Conservation (phyloP, 2,113 vertebrate genomes). For the Hippocampus comes region DNA sequence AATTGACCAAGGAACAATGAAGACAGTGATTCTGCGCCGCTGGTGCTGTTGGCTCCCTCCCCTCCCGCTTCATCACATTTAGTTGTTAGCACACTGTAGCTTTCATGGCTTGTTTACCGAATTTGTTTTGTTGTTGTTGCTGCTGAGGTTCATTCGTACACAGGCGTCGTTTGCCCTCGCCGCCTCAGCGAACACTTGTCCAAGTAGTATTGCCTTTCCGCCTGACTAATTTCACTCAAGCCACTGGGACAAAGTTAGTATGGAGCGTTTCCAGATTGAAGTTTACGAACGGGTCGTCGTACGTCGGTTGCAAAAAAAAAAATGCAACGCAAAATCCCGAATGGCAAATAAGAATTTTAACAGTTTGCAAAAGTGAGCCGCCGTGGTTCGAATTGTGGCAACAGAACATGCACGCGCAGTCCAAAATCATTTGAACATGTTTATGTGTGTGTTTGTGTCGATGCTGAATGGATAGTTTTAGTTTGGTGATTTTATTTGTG, state of each 20-base stretch:
- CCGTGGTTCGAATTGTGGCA: slow-evolving; percentile 8
- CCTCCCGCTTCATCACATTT: slow-evolving; percentile 4
- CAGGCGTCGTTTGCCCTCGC: neutral
- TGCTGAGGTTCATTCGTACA: slow-evolving; percentile 15
- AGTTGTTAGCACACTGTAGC: slow-evolving; percentile 32
- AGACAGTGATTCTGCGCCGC: neutral
- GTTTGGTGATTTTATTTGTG: slow-evolving; percentile 37
- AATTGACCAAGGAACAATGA: neutral
- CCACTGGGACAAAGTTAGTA: slow-evolving; percentile 15
- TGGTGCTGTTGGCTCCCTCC: neutral
- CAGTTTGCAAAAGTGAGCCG: slow-evolving; percentile 7
- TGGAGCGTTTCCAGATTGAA: slow-evolving; percentile 32
- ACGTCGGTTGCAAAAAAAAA: neutral
- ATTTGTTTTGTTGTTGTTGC: neutral
- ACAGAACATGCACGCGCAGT: slow-evolving; percentile 18
- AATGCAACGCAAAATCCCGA: slow-evolving; percentile 16
- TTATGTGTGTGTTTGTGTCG: slow-evolving; percentile 16
- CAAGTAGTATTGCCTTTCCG: slow-evolving; percentile 20
- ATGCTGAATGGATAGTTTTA: slow-evolving; percentile 17
- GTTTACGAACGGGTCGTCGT: slow-evolving; percentile 16
- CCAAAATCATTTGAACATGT: slow-evolving; percentile 45
- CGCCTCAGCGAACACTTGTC: slow-evolving; percentile 14
- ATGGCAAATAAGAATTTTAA: slow-evolving; percentile 37
- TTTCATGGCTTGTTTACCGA: slow-evolving; percentile 26
- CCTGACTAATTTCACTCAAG: slow-evolving; percentile 24